phyloP scores from a whole-genome alignment of 2,888 invertebrate genomes.

The Petrolisthes cinctipes region DNA sequence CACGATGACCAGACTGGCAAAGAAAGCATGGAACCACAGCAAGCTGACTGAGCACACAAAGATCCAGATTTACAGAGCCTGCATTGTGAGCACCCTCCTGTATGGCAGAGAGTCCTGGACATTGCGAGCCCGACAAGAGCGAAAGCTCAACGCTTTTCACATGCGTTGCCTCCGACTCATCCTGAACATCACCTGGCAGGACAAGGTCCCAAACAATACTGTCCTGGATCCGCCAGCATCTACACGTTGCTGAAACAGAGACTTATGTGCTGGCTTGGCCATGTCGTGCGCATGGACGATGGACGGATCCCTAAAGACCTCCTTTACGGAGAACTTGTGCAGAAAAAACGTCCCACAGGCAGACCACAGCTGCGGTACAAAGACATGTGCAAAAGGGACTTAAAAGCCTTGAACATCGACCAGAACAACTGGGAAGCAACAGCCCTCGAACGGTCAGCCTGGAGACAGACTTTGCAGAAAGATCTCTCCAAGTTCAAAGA shows the following conservation, averaged over 20 bases:
- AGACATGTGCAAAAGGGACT: neutral
- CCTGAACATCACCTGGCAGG: slow-evolving; percentile 5
- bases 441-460: neutral
- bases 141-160: slow-evolving; percentile 18
- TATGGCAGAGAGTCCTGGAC: slow-evolving; percentile 16
- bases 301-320: slow-evolving; percentile 13
- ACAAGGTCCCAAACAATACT: slow-evolving; percentile 13
- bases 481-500: neutral
- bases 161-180: slow-evolving; percentile 12
- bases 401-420: too few relatives aligned
- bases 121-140: neutral
- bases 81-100: slow-evolving; percentile 19
- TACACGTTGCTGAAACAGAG: slow-evolving; percentile 4
- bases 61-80: neutral
- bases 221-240: neutral
- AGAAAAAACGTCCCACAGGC: neutral
- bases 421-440: neutral
- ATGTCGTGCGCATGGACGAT: slow-evolving; percentile 2
- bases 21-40: neutral
- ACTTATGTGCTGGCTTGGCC: slow-evolving; percentile 1
- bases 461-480: neutral
- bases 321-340: slow-evolving; percentile 1
- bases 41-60: slow-evolving; percentile 14
- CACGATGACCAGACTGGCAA: neutral
- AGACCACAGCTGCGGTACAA: neutral